Conservation (phyloP, 2,113 vertebrate genomes). For the Thalassarche chlororhynchos region DNA sequence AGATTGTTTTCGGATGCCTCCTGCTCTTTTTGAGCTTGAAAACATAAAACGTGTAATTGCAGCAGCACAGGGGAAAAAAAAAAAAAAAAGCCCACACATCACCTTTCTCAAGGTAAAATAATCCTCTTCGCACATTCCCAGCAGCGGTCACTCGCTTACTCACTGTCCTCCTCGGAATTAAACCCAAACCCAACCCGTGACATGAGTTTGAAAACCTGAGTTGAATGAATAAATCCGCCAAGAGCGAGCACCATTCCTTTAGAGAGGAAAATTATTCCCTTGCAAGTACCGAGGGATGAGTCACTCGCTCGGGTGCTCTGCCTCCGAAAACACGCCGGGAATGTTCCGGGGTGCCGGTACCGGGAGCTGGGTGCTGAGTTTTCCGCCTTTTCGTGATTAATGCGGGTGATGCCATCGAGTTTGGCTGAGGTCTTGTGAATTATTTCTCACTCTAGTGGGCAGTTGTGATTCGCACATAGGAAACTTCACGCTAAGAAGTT, state of each 20-base stretch:
- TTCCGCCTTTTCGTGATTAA: not conserved
- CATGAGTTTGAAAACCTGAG: slow-evolving; percentile 57
- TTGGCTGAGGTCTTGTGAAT: not conserved
- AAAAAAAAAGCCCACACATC: not conserved
- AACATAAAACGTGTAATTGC: not conserved
- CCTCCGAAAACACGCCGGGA: slow-evolving; percentile 34
- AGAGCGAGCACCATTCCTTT: slow-evolving; percentile 40
- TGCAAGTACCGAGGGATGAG: slow-evolving; percentile 70
- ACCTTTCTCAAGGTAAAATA: slow-evolving; percentile 64
- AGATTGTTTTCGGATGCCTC: slow-evolving; percentile 4
- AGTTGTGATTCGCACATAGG: slow-evolving; percentile 63
- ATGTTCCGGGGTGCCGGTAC: slow-evolving; percentile 26
- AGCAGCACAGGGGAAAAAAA: not conserved
- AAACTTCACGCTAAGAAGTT: slow-evolving; percentile 74
- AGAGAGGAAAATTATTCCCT: slow-evolving; percentile 61
- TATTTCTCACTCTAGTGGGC: slow-evolving; percentile 64
- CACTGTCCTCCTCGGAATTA: slow-evolving; percentile 17
- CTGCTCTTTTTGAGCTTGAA: not conserved
- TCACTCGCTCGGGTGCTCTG: slow-evolving; percentile 66
- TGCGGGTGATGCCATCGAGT: not conserved
- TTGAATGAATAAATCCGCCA: slow-evolving; percentile 63
- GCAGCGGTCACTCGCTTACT: slow-evolving; percentile 16
- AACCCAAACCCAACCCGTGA: slow-evolving; percentile 41
- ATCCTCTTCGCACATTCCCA: slow-evolving; percentile 32
- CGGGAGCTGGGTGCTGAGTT: not conserved